Evolutionary conservation across 2,113 vertebrate genomes (phyloP), one percentile per base, ranked within the genome.

Genomic region (Pedetes capensis): DNA sequence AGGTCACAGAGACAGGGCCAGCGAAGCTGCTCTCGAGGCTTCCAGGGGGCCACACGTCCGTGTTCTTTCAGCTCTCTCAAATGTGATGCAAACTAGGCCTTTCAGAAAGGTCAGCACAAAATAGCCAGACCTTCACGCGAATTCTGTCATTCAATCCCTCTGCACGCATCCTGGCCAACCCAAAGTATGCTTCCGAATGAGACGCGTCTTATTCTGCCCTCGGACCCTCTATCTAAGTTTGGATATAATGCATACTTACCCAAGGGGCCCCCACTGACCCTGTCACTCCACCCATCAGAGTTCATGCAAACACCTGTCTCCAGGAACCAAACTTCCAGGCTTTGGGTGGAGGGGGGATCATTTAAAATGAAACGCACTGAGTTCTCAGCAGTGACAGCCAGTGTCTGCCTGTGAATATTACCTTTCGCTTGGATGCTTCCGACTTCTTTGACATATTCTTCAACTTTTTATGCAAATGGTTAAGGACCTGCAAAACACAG

Each of bases 391-490:
- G 14, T 0, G 1, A 18, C 59, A 25, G 0, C 8, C 0, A 2
- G 34, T 6, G 12, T 2, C 7, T 1, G 9, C 22, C 0, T 47
- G 20, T 2, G 29, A 51, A 10, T 17, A 37, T 92, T 99, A 99
- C 99, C 99, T 99, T 99, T 98, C 99, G 99, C 98, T 99, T 99
- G 37, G 99, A 99, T 2, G 98, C 99, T 97, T 99, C 99, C 86
- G 99, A 99, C 97, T 99, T 99, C 99, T 99, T 99, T 82, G 99
- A 99, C 98, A 99, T 99, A 93, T 99, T 99, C 98, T 98, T 99
- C 94, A 99, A 97, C 90, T 99, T 99, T 98, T 99, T 99, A 96
- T 99, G 99, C 96, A 99, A 97, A 96, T 99, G 99, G 96, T 99
- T 99, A 97, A 99, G 98, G 94, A 99, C 99, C 99, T 99, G 98